Percentiles rank a stretch among this genome's conserved stretches.
Evolutionary conservation across 2,797 vertebrate species (phyloP).

Genomic region (Lepus oiostolus): DNA sequence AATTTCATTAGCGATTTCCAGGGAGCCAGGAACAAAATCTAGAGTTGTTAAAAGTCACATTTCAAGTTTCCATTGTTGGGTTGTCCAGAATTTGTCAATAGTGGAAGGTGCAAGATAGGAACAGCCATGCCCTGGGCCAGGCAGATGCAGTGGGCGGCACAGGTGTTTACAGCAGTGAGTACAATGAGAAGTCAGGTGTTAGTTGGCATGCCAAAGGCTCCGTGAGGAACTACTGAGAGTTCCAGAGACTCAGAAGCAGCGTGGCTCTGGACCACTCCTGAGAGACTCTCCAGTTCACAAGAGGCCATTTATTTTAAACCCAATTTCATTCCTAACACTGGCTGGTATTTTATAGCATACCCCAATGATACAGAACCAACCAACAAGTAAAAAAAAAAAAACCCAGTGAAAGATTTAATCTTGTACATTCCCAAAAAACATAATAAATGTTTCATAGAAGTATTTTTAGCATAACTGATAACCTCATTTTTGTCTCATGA

Average conservation of each 20-base stretch:
- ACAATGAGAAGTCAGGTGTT: neutral
- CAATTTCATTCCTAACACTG: neutral
- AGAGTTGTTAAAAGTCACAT: conserved; percentile 8
- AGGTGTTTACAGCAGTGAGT: neutral
- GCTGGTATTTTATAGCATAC: neutral
- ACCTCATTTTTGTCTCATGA: conserved; percentile 57
- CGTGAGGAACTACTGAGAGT: neutral
- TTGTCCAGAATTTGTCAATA: neutral
- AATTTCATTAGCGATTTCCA: conserved; percentile 52
- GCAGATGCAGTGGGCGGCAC: neutral
- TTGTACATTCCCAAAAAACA: conserved; percentile 10
- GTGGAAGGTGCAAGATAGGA: neutral
- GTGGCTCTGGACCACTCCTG: neutral
- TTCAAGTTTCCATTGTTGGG: neutral
- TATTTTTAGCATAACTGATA: conserved; percentile 63
- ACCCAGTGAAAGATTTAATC: conserved; percentile 49
- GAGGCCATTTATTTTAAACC: neutral
- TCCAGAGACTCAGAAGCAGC: neutral
- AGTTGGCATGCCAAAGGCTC: neutral
- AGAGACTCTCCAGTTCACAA: neutral
- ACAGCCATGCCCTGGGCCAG: neutral
- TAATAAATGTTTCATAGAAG: conserved; percentile 56
- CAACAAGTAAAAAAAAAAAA: conserved; percentile 1
- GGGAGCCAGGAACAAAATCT: conserved; percentile 41
- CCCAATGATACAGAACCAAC: conserved; percentile 21